A percentile compares a stretch with the other conserved stretches of the same genome.
These are phyloP conservation scores for Eustalomyia histrio DNA, from an alignment of 2,888 invertebrate genomes.

Conservation along the genomic window DNA sequence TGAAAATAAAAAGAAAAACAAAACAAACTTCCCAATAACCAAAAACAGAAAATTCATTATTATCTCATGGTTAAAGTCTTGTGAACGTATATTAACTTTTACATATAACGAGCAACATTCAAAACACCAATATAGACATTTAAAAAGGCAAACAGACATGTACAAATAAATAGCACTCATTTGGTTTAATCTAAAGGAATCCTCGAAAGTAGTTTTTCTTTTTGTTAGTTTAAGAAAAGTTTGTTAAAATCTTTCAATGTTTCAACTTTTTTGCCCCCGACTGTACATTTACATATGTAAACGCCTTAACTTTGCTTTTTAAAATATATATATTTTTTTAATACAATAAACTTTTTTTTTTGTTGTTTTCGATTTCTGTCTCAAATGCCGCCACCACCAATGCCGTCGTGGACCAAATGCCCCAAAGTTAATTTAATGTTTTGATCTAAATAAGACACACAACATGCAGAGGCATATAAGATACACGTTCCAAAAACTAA, in stretches of 20 bases:
- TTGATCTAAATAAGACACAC: constrained; percentile 25
- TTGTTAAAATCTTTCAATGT: too few relatives aligned
- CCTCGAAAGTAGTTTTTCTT: too few relatives aligned
- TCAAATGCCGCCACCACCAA: constrained; percentile 47
- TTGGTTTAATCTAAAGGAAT: too few relatives aligned
- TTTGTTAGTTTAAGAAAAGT: too few relatives aligned
- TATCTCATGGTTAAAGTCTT: constrained; percentile 33
- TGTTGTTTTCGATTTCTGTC: constrained; percentile 12
- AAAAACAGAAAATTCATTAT: constrained; percentile 43
- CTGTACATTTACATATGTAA: constrained; percentile 4
- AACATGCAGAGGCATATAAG: not conserved
- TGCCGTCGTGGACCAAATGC: constrained; percentile 53
- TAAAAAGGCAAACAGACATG: not conserved
- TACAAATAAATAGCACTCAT: not conserved
- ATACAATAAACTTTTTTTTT: constrained; percentile 1
- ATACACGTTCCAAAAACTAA: not conserved
- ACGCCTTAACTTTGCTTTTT: not conserved
- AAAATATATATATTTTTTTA: not conserved
- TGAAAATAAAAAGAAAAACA: constrained; percentile 12
- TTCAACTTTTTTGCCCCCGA: not conserved
- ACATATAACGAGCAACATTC: constrained; percentile 20
- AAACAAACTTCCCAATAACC: constrained; percentile 11
- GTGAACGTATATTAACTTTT: constrained; percentile 7
- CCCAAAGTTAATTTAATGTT: constrained; percentile 52
- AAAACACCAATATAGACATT: constrained; percentile 16